Conservation (phyloP, 2,797 vertebrate genomes). For the Champsocephalus gunnari region DNA sequence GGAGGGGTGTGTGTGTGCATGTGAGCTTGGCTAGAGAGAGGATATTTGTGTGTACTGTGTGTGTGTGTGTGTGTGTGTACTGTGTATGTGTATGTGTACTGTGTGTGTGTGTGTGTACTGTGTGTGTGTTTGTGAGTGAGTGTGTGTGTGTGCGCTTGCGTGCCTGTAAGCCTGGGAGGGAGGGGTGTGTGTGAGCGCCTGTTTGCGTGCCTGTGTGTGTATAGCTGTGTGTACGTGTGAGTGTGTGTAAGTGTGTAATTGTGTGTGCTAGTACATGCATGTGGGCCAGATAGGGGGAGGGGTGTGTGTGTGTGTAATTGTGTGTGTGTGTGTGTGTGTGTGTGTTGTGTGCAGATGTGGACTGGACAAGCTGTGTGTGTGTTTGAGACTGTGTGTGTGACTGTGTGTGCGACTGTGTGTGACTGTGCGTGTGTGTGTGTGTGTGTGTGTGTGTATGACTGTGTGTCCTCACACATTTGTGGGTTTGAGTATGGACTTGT, state of each 20-base stretch:
- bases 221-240: constrained; percentile 43
- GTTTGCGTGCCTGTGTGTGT: constrained; percentile 50
- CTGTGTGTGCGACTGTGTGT: constrained; percentile 55
- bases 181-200: constrained; percentile 54
- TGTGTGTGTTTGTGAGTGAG: constrained; percentile 61
- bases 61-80: constrained; percentile 53
- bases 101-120: constrained; percentile 57
- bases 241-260: constrained; percentile 31
- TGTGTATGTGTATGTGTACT: constrained; percentile 50
- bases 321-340: constrained; percentile 13
- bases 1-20: constrained; percentile 58
- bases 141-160: constrained; percentile 55
- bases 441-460: constrained; percentile 61
- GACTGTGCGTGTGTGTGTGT: constrained; percentile 47
- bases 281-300: constrained; percentile 4
- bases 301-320: constrained; percentile 29
- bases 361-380: constrained; percentile 1
- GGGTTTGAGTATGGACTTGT: constrained; percentile 71
- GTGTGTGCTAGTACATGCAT: constrained; percentile 23
- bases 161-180: constrained; percentile 56
- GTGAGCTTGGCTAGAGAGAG: constrained; percentile 75
- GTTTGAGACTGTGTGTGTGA: constrained; percentile 19
- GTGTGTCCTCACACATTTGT: constrained; percentile 68
- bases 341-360: not conserved
- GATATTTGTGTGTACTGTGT: constrained; percentile 73